Base-by-base conservation (phyloP, 2,797 vertebrate genomes). In the Sebastes hopkinsi region DNA sequence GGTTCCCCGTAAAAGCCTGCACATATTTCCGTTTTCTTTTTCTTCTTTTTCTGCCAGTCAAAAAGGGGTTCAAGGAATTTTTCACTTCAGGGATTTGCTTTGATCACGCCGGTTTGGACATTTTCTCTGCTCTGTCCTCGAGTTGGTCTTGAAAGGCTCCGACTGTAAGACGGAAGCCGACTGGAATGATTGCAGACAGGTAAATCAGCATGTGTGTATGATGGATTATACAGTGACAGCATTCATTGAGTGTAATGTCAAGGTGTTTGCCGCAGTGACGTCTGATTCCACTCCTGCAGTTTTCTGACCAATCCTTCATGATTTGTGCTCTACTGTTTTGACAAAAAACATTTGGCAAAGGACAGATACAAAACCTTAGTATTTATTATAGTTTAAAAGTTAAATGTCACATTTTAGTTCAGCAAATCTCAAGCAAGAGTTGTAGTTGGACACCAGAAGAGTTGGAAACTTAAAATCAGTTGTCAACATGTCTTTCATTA, bases 51-150 rank as follows among this genome's bases (percentile, higher is more conserved):
- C 58, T 71, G 79, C 68, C 88, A 88, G 62, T 90, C 88, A 88
- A 83, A 85, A 77, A 72, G 36, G 5, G 56, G 67, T 90, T 91
- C 67, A 82, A 86, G 74, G 82, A 90, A 71, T 83, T 83, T 92
- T 85, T 81, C 70, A 76, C 91, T 90, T 83, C 58, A 64, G 66
- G 81, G 82, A 83, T 91, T 89, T 84, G 77, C 89, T 92, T 93
- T 93, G 85, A 93, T 92, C 86, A 75, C 6, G 18, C 20, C 52
- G 23, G 58, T 80, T 77, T 86, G 75, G 82, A 85, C 30, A 38
- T 86, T 85, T 91, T 81, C 71, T 83, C 65, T 80, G 60, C 72
- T 69, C 4, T 67, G 83, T 92, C 81, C 71, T 74, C 42, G 77
- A 81, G 71, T 84, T 55, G 54, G 79, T 83, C 61, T 67, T 82